Conservation (phyloP, 92 coral and sea anemone genomes). For the Micromussa lordhowensis region DNA sequence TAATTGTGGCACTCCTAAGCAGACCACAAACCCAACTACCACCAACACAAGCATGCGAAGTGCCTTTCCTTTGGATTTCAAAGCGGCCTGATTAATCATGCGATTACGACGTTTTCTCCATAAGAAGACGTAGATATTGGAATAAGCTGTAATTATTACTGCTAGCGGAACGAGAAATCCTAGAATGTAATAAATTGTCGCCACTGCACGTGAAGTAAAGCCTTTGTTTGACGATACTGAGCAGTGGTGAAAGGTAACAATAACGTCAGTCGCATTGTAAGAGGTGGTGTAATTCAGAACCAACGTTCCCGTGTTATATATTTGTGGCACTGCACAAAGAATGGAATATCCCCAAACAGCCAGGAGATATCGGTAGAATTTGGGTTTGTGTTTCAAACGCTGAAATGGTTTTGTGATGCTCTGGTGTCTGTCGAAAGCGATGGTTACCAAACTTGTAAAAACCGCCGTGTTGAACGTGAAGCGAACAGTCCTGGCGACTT, state of each 20-base stretch:
- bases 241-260: too few species aligned
- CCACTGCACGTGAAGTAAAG: neutral
- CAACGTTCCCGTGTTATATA: too few species aligned
- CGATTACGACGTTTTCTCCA: constrained; percentile 37
- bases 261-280: too few species aligned
- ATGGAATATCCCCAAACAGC: constrained; percentile 34
- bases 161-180: constrained; percentile 24
- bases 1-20: constrained; percentile 9
- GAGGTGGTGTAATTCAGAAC: too few species aligned
- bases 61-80: constrained; percentile 32
- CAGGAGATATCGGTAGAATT: neutral
- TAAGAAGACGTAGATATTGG: constrained; percentile 5
- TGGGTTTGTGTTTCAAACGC: constrained; percentile 14
- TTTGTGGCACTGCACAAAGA: constrained; percentile 9
- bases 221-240: neutral
- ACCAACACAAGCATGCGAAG: constrained; percentile 26
- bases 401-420: constrained; percentile 26
- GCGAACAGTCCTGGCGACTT: neutral
- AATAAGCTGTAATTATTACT: constrained; percentile 1
- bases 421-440: constrained; percentile 37
- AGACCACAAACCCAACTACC: constrained; percentile 22
- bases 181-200: neutral
- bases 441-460: constrained; percentile 28
- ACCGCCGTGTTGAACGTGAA: neutral
- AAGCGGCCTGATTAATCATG: constrained; percentile 7